A percentile compares a stretch with the other conserved stretches of the same genome.
phyloP scores from a whole-genome alignment of 2,113 vertebrate species.

The Synchiropus splendidus region DNA sequence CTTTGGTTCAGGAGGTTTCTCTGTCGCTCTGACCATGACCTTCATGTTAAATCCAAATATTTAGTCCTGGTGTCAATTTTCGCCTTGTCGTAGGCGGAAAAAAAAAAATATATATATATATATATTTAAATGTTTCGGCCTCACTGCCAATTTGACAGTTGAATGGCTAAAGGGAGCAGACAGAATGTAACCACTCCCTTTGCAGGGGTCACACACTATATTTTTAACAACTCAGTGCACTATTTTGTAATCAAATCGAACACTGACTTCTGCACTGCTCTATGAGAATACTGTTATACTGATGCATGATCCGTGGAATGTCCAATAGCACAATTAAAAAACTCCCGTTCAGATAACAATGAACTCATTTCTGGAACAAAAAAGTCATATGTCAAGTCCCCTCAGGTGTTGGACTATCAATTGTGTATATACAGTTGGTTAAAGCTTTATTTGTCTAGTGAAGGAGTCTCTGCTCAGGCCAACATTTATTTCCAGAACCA shows the following conservation, averaged over 20 bases:
- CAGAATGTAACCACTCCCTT: too few species aligned
- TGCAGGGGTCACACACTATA: too few species aligned
- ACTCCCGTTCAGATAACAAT: constrained; percentile 5
- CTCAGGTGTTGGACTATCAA: neutral
- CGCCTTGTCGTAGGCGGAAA: constrained; percentile 29
- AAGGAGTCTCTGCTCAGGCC: constrained; percentile 3
- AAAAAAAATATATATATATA: constrained; percentile 3
- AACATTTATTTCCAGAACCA: constrained; percentile 10
- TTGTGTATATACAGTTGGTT: constrained; percentile 1
- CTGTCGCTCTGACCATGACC: constrained; percentile 22
- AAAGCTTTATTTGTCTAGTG: constrained; percentile 15
- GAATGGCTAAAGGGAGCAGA: constrained; percentile 27
- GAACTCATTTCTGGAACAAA: too few species aligned
- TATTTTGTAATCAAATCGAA: too few species aligned
- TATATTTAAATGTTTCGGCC: constrained; percentile 35
- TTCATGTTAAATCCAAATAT: constrained; percentile 32
- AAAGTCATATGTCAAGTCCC: too few species aligned
- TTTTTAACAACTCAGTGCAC: too few species aligned
- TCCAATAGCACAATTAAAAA: too few species aligned
- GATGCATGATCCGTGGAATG: too few species aligned
- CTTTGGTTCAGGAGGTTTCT: constrained; percentile 31
- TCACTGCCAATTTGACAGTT: constrained; percentile 8
- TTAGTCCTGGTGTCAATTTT: constrained; percentile 40
- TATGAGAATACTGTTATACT: too few species aligned
- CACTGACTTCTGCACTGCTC: too few species aligned